Conservation (phyloP, 2,888 invertebrate genomes). For the Clitarchus hookeri region DNA sequence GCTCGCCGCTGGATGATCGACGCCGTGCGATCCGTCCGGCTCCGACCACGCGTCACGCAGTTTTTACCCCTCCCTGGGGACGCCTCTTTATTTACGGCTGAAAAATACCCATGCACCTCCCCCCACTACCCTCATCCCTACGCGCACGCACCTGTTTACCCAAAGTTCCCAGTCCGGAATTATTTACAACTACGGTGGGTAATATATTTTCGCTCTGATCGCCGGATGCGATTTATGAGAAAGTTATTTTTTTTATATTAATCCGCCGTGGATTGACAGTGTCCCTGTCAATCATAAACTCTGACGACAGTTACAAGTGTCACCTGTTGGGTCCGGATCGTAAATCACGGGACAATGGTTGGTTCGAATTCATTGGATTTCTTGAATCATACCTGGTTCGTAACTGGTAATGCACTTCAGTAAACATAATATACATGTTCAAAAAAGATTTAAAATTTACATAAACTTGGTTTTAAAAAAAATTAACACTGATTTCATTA, state of each 20-base stretch:
- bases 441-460: too few species aligned
- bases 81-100: constrained; percentile 8
- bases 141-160: background rate
- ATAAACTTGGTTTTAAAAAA: too few species aligned
- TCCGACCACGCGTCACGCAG: background rate
- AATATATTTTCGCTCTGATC: background rate
- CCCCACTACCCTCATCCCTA: background rate
- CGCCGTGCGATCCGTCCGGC: background rate
- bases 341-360: background rate
- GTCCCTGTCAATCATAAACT: background rate
- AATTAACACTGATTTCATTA: too few species aligned
- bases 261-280: background rate
- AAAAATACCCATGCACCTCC: background rate
- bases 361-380: too few species aligned
- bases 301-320: background rate
- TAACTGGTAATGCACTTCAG: too few species aligned
- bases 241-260: background rate
- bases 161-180: background rate
- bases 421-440: too few species aligned
- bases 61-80: background rate
- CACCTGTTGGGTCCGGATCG: background rate
- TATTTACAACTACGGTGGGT: background rate
- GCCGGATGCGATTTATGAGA: background rate
- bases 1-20: background rate
- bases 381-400: too few species aligned